Evolutionary conservation across 2,113 vertebrate genomes (phyloP).

Genomic region (Parotia lawesii): DNA sequence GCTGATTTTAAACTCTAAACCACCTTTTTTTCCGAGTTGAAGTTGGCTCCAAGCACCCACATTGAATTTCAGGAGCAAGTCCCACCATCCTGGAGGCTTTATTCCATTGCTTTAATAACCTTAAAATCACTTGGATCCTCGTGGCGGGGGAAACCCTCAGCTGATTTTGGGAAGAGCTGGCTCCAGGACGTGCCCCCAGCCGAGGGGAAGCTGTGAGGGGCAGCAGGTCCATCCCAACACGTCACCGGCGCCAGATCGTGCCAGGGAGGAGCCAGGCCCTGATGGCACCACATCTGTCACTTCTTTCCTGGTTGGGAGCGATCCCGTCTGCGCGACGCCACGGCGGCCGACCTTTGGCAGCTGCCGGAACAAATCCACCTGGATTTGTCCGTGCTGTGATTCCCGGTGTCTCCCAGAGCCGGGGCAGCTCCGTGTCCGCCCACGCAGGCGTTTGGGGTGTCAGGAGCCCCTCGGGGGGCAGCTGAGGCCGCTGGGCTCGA

Average conservation of each 20-base stretch:
- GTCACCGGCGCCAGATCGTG: background rate
- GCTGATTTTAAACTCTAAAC: background rate
- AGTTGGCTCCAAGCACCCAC: background rate
- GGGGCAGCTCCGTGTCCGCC: accelerated
- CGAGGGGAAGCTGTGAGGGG: background rate
- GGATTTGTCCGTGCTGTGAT: accelerated
- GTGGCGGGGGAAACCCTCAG: accelerated
- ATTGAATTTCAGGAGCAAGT: background rate
- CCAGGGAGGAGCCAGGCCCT: background rate
- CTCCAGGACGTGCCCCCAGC: background rate
- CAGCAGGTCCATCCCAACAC: background rate
- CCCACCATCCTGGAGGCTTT: background rate
- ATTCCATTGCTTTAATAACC: accelerated
- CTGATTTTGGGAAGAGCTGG: background rate
- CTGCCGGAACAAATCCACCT: background rate
- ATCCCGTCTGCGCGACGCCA: background rate
- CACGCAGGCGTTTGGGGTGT: accelerated
- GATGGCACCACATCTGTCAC: background rate
- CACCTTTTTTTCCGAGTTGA: accelerated
- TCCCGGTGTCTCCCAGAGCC: accelerated
- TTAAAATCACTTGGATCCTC: accelerated
- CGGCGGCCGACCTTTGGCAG: background rate
- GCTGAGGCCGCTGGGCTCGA: background rate
- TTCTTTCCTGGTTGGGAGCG: background rate
- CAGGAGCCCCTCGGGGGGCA: background rate